Evolutionary conservation across 1,140 invertebrate species (phyloP).

Genomic region (Meloidogyne hapla): DNA sequence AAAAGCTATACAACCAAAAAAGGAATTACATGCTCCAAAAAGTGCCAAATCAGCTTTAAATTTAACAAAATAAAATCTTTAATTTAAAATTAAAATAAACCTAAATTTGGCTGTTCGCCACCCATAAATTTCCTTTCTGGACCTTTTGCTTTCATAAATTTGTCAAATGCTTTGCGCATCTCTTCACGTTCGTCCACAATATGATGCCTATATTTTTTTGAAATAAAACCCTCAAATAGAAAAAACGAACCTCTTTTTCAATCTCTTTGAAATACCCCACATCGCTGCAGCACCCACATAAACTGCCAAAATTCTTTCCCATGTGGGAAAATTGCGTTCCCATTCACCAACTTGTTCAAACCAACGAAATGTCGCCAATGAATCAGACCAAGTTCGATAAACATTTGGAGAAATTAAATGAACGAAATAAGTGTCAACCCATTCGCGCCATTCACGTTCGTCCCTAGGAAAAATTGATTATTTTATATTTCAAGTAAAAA

Average conservation of each 20-base stretch:
- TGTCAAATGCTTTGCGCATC: slow-evolving; percentile 81
- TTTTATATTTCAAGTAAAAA: neutral
- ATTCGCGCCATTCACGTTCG: slow-evolving; percentile 89
- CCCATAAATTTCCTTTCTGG: slow-evolving; percentile 75
- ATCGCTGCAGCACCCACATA: slow-evolving; percentile 89
- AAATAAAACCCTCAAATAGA: neutral
- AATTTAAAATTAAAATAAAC: slow-evolving; percentile 69
- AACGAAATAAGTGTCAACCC: slow-evolving; percentile 75
- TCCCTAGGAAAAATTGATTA: slow-evolving; percentile 70
- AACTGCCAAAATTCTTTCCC: slow-evolving; percentile 83
- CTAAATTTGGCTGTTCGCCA: slow-evolving; percentile 81
- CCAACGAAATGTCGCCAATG: slow-evolving; percentile 84
- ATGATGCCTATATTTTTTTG: slow-evolving; percentile 70
- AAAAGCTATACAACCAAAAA: slow-evolving; percentile 90
- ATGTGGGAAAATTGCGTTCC: slow-evolving; percentile 80
- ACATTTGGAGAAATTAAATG: slow-evolving; percentile 87
- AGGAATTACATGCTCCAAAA: slow-evolving; percentile 87
- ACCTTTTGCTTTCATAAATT: slow-evolving; percentile 72
- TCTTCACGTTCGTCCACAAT: slow-evolving; percentile 83
- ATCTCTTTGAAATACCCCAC: slow-evolving; percentile 83
- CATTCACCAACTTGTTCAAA: slow-evolving; percentile 85
- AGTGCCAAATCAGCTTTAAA: slow-evolving; percentile 70
- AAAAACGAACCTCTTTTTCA: slow-evolving; percentile 76
- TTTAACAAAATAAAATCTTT: slow-evolving; percentile 10
- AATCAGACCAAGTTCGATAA: slow-evolving; percentile 80